Conservation (phyloP, 2,113 vertebrate genomes). For the Zingel zingel region DNA sequence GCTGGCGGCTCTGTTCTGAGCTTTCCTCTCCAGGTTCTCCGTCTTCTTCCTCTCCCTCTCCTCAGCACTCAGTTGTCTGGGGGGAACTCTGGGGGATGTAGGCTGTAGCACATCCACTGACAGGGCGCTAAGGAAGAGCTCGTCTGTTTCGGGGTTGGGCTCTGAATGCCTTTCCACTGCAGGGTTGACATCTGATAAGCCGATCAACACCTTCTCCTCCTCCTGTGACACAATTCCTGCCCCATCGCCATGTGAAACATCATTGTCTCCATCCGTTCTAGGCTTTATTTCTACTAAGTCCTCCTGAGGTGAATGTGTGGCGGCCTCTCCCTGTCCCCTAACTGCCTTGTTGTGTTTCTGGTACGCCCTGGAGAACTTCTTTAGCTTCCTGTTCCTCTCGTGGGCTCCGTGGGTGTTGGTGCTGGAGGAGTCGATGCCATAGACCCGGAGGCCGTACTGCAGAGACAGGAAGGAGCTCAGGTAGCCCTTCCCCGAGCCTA, state of each 20-base stretch:
- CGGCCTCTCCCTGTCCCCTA: not conserved
- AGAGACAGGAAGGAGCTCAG: conserved; percentile 95
- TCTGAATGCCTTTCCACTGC: conserved; percentile 23
- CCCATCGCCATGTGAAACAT: not conserved
- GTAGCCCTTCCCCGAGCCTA: conserved; percentile 98
- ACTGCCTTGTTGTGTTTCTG: conserved; percentile 65
- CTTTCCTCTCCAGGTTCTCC: conserved; percentile 87
- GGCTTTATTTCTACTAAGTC: not conserved
- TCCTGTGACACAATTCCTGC: conserved; percentile 15
- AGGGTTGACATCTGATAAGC: conserved; percentile 13
- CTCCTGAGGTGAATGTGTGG: conserved; percentile 3
- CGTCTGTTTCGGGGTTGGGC: conserved; percentile 65
- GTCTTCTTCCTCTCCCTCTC: conserved; percentile 88
- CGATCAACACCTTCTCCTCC: conserved; percentile 17
- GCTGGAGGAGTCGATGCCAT: conserved; percentile 96
- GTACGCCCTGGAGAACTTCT: conserved; percentile 92
- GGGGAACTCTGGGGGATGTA: conserved; percentile 70
- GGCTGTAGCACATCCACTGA: conserved; percentile 84
- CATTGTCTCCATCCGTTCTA: not conserved
- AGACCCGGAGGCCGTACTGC: conserved; percentile 92
- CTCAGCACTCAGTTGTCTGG: conserved; percentile 79
- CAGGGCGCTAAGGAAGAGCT: conserved; percentile 82
- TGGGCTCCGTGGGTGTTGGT: conserved; percentile 92
- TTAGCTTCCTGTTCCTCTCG: conserved; percentile 95
- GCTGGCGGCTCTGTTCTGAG: conserved; percentile 30